Base-by-base conservation (phyloP, 2,797 vertebrate species). In the Sebastes taczanowskii region DNA sequence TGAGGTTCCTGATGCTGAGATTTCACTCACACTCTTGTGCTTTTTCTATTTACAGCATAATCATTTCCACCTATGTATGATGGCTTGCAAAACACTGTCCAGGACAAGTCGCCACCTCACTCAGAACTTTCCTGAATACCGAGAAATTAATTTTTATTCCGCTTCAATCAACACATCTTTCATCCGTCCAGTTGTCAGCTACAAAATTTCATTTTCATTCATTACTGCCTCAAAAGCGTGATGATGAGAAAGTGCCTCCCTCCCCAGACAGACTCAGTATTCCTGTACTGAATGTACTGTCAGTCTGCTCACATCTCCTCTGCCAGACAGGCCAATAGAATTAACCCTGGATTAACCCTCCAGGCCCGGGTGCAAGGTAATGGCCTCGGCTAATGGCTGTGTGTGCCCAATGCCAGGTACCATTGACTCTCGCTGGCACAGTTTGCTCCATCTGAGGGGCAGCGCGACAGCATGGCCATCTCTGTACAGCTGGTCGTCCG, bases 331-430 rank as follows among this genome's bases (percentile, higher is more conserved):
- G 91, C 88, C 93, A 91, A 91, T 80, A 88, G 85, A 95, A 95
- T 94, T 93, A 94, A 95, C 93, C 90, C 93, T 86, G 86, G 92
- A 93, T 95, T 93, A 94, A 95, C 92, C 93, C 92, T 77, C 86
- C 87, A 84, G 89, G 89, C 90, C 89, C 23, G 61, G 86, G 92
- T 90, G 91, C 88, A 88, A 91, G 87, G 92, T 94, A 94, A 94
- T 93, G 91, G 92, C 89, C 86, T 84, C 81, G 86, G 91, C 86
- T 94, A 91, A 92, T 93, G 89, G 77, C 82, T 86, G 86, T 69
- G 83, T 68, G 83, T 73, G 86, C 59, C 82, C 77, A 60, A 56
- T 95, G 95, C 94, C 95, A 95, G 92, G 93, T 95, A 93, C 80
- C 80, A 85, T 85, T 84, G 86, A 89, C 91, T 89, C 87, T 87